Base-by-base conservation (phyloP, 2,797 vertebrate genomes). In the Gambusia yucatana region DNA sequence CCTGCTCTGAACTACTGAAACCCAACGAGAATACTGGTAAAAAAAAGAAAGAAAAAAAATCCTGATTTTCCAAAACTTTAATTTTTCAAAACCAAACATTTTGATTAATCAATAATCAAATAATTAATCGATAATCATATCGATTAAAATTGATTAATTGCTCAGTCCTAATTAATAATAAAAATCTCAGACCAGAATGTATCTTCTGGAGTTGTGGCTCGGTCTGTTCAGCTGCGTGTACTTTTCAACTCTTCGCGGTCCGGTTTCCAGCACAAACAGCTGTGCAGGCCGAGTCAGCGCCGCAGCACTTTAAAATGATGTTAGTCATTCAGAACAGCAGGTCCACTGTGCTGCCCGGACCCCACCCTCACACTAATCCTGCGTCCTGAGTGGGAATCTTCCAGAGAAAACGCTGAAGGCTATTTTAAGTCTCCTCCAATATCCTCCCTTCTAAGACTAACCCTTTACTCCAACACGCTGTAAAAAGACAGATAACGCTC, bases 311-410 rank as follows among this genome's bases (percentile, higher is more conserved):
- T 92, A 95, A 96, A 93, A 95, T 89, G 84, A 91, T 92, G 91
- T 91, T 81, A 91, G 93, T 91, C 92, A 91, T 91, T 93, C 86
- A 92, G 87, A 94, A 92, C 94, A 95, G 86, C 88, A 89, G 91
- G 50, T 78, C 86, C 85, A 90, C 86, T 91, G 91, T 93, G 87
- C 86, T 57, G 30, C 79, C 76, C 73, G 72, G 80, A 82, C 82
- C 83, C 91, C 88, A 81, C 86, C 84, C 59, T 86, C 77, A 82
- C 79, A 84, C 88, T 75, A 84, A 83, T 72, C 78, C 84, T 57
- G 77, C 75, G 78, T 75, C 28, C 73, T 70, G 33, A 77, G 44
- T 47, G 65, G 25, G 59, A 46, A 43, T 79, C 77, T 77, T 80
- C 80, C 72, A 85, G 72, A 86, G 75, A 22, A 69, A 3, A 11